These are phyloP conservation scores for Drosophila antonietae DNA, from an alignment of 2,888 invertebrate species.

Conservation along the genomic window DNA sequence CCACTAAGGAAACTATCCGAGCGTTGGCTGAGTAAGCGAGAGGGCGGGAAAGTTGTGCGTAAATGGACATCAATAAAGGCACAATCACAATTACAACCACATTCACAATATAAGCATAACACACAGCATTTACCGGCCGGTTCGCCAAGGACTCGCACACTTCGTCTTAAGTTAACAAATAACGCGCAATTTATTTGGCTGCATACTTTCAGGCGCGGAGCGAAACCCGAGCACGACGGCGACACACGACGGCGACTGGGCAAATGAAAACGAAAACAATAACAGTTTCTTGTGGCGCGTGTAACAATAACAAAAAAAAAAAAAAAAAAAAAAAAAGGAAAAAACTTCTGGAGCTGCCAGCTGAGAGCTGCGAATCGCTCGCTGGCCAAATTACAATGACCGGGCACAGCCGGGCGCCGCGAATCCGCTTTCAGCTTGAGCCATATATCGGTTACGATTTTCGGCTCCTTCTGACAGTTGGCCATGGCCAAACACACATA, in stretches of 20 bases:
- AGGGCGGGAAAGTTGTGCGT: no score
- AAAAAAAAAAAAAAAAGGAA: background rate
- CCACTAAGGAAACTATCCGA: background rate
- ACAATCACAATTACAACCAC: background rate
- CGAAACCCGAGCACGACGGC: background rate
- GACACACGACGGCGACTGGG: background rate
- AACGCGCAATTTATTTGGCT: slow-evolving; percentile 15
- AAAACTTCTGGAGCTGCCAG: background rate
- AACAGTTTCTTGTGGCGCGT: slow-evolving; percentile 12
- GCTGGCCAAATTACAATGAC: slow-evolving; percentile 39
- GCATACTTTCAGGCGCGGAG: slow-evolving; percentile 12
- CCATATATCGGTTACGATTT: slow-evolving; percentile 47
- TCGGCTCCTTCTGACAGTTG: slow-evolving; percentile 50
- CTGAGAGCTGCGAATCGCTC: slow-evolving; percentile 21
- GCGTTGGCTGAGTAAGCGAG: background rate
- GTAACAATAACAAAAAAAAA: background rate
- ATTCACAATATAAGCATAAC: slow-evolving; percentile 1
- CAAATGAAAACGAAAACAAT: slow-evolving; percentile 12
- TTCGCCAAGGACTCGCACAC: background rate
- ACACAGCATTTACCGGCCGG: slow-evolving; percentile 12
- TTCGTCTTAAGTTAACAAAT: slow-evolving; percentile 11
- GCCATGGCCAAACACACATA: slow-evolving; percentile 40
- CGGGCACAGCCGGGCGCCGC: slow-evolving; percentile 44
- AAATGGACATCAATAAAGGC: background rate
- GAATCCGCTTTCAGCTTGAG: slow-evolving; percentile 50